Base-by-base conservation (phyloP, 1,140 invertebrate genomes). In the Drosophila sechellia region DNA sequence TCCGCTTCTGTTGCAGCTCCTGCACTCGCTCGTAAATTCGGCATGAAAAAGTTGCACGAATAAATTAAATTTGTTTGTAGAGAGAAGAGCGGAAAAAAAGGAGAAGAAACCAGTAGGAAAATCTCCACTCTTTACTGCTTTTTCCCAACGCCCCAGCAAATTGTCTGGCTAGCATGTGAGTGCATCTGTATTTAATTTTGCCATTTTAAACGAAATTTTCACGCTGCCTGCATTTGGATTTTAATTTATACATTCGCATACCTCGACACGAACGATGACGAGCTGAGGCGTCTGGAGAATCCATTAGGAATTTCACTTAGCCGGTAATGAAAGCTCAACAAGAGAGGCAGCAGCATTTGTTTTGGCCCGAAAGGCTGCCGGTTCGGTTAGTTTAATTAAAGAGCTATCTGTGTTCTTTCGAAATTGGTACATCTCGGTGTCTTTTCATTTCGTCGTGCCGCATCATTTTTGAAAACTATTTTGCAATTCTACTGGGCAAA, bases 51-150 rank as follows among this genome's bases (percentile, higher is more conserved):
- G 65, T 68, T 84, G 60, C 70, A 87, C 70, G 85, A 77, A 89
- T 89, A 89, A 89, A 89, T 89, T 89, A 89, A 89, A 90, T 90
- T 89, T 83, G 80, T 80, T 74, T 83, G 79, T 49, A 64, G 60
- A 69, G 72, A 46, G 46, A 77, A 77, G 48, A 49, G 50, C 39
- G 34, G 12, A 49, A 40, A 53, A 53, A 40, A 22, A 45, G 8
- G 6, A 20, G 46, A 76, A 53, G 45, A 48, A 74, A 34, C 50
- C 53, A 75, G 56, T 22, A 31, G 49, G 52, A 72, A 74, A 80
- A 66, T 55, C 72, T 60, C 27, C 50, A 40, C 61, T 66, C 59
- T 61, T 60, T 45, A 60, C 61, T 65, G 46, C 53, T 11, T 43
- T 35, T 35, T 17, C 34, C 53, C 53, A 31, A 50, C 57, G 70